Percentiles rank a stretch among this genome's conserved stretches.
Conservation (phyloP, 2,113 vertebrate species). For the Axis porcinus region DNA sequence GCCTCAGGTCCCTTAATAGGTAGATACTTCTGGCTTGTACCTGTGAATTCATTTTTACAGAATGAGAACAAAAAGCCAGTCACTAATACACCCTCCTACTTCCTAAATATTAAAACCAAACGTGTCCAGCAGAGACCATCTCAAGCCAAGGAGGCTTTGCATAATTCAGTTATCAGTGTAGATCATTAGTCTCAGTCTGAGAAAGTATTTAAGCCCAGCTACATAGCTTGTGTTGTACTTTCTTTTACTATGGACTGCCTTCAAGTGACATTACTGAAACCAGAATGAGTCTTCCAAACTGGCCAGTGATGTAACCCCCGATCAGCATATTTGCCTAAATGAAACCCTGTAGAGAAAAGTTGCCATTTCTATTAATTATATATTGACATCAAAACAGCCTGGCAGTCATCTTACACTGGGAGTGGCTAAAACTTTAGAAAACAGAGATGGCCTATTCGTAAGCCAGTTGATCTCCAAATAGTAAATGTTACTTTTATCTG, state of each 20-base stretch:
- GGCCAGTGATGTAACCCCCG: background rate
- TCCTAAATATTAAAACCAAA: background rate
- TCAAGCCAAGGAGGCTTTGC: background rate
- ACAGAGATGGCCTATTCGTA: background rate
- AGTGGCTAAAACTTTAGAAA: background rate
- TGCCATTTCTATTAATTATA: background rate
- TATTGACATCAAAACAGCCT: background rate
- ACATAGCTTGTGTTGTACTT: background rate
- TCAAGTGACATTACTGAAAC: background rate
- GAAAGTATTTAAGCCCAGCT: background rate
- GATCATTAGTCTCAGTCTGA: background rate
- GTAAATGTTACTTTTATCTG: background rate
- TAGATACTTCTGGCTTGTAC: background rate
- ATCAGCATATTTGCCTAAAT: background rate
- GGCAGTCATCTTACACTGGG: background rate
- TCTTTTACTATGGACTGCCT: background rate
- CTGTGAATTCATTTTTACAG: slow-evolving; percentile 23
- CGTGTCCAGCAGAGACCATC: background rate
- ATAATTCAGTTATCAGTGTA: background rate
- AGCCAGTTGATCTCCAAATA: background rate
- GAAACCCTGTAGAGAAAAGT: background rate
- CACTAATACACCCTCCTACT: background rate
- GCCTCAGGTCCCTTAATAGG: slow-evolving; percentile 19
- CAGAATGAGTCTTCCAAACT: background rate
- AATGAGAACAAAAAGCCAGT: slow-evolving; percentile 41